Base-by-base conservation (phyloP, 2,797 vertebrate species). In the Apogon talboti region DNA sequence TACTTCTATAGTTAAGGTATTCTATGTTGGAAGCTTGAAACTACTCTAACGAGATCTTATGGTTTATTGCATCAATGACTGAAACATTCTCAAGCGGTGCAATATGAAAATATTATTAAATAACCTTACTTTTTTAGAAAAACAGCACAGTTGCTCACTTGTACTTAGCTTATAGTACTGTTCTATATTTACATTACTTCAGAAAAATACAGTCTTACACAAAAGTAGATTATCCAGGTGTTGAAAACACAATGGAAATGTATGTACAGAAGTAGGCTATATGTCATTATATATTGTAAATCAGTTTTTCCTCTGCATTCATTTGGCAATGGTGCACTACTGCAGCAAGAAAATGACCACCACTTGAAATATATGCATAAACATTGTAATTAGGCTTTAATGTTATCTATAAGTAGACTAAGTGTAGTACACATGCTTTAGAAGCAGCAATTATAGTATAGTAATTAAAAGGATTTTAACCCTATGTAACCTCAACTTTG, bases 51-150 rank as follows among this genome's bases (percentile, higher is more conserved):
- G 0, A 41, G 47, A 66, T 71, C 15, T 60, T 62, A 55, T 61
- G 51, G 56, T 58, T 67, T 62, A 66, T 35, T 66, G 54, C 40
- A 66, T 70, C 48, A 66, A 59, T 11, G 14, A 42, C 51, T 47
- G 10, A 66, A 64, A 55, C 37, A 11, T 51, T 57, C 18, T 11
- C 47, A 50, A 66, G 28, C n/a, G 74, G 37, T 57, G 21, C 61
- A 66, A 53, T 55, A 16, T 47, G 16, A 21, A 66, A 63, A 73
- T 70, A 50, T 72, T 71, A 40, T 66, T 43, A 19, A 49, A 68
- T 71, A 72, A 44, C 46, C n/a, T 50, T 16, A 16, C 44, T 19
- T 16, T 49, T 64, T 76, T 14, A 40, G 46, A 38, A 15, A 35
- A 55, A 49, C 40, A 13, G 19, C 13, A 66, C 5, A 52, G 30